A percentile compares a stretch with the other conserved stretches of the same genome.
phyloP scores from a whole-genome alignment of 1,140 invertebrate species.

The Bombus waltoni region DNA sequence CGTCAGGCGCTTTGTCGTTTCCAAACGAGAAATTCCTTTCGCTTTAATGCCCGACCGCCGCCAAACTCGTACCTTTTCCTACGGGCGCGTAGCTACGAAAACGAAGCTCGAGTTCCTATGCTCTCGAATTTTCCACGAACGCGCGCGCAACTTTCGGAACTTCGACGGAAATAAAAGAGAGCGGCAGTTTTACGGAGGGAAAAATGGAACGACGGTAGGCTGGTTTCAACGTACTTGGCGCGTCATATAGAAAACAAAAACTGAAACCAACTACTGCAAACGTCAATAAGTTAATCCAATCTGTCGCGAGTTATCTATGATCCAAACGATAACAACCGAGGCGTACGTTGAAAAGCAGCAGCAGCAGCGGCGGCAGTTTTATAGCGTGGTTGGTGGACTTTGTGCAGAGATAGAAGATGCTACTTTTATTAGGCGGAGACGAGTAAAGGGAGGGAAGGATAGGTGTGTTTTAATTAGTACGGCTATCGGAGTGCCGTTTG shows the following conservation, averaged over 20 bases:
- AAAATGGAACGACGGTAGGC: too few relatives aligned
- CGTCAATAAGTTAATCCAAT: background rate
- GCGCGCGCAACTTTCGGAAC: accelerated
- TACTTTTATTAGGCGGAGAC: background rate
- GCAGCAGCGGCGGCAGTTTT: background rate
- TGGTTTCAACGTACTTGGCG: too few relatives aligned
- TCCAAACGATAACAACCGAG: background rate
- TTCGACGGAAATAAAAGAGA: too few relatives aligned
- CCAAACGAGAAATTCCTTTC: background rate
- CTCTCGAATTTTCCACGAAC: too few relatives aligned
- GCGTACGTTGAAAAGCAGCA: background rate
- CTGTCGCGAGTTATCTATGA: background rate
- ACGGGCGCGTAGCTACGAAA: too few relatives aligned
- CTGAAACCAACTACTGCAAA: background rate
- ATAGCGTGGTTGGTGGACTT: background rate
- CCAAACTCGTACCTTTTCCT: too few relatives aligned
- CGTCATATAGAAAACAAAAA: too few relatives aligned
- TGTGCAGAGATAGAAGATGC: background rate
- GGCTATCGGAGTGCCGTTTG: too few relatives aligned
- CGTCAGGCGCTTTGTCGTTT: background rate
- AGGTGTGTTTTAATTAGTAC: background rate
- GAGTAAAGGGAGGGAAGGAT: background rate
- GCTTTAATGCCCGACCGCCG: background rate
- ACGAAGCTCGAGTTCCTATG: too few relatives aligned
- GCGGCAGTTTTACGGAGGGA: too few relatives aligned